These are phyloP conservation scores for Megalurothrips usitatus DNA, from an alignment of 2,888 invertebrate genomes.

Conservation along the genomic window DNA sequence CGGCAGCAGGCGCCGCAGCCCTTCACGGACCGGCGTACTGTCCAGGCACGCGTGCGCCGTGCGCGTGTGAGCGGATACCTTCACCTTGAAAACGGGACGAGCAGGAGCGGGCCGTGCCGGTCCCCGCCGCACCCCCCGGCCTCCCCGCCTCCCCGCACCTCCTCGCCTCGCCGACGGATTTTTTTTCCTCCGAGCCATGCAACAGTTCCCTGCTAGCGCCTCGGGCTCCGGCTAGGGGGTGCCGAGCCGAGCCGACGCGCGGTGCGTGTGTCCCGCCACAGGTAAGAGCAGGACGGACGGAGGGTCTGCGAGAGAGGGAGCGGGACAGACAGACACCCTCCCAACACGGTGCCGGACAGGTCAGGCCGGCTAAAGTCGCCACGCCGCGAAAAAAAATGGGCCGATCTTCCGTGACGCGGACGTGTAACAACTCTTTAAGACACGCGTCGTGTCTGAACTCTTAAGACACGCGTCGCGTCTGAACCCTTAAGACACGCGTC, in stretches of 20 bases:
- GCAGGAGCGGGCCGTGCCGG: background rate
- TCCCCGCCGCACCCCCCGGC: background rate
- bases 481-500: too few species aligned
- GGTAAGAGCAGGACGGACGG: background rate
- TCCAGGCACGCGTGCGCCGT: background rate
- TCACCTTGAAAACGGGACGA: background rate
- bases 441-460: too few species aligned
- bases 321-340: too few species aligned
- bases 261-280: background rate
- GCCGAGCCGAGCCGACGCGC: background rate
- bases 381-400: too few species aligned
- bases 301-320: too few species aligned
- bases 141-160: background rate
- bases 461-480: too few species aligned
- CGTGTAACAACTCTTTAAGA: too few species aligned
- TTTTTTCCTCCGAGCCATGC: conserved; percentile 20
- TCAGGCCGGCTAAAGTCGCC: too few species aligned
- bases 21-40: too few species aligned
- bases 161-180: background rate
- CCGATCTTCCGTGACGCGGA: too few species aligned
- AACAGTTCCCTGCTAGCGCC: conserved; percentile 7
- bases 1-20: background rate
- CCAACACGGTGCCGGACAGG: too few species aligned
- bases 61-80: background rate
- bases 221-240: background rate